phyloP scores from a whole-genome alignment of 2,888 invertebrate genomes.

The Galerucella nymphaeae region DNA sequence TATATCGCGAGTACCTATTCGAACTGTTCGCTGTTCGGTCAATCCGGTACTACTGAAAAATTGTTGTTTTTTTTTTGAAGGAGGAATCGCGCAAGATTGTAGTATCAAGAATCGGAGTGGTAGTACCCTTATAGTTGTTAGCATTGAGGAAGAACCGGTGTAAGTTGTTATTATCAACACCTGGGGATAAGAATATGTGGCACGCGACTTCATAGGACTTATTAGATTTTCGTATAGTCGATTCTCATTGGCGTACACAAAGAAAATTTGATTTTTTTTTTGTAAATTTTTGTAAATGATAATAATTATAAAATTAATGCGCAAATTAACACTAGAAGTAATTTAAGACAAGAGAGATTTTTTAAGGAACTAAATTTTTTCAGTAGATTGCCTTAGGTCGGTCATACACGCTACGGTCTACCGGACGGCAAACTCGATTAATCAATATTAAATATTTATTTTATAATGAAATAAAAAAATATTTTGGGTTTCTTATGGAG shows the following conservation, averaged over 20 bases:
- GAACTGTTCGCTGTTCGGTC: conserved; percentile 23
- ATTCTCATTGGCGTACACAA: neutral
- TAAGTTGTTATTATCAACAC: conserved; percentile 25
- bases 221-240: neutral
- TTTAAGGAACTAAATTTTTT: too few species aligned
- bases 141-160: conserved; percentile 25
- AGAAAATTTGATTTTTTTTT: neutral
- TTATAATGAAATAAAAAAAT: neutral
- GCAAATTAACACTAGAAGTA: too few species aligned
- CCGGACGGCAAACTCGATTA: too few species aligned
- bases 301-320: too few species aligned
- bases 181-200: conserved; percentile 35
- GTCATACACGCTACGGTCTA: too few species aligned
- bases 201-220: conserved; percentile 31
- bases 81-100: conserved; percentile 22
- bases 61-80: conserved; percentile 8
- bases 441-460: too few species aligned
- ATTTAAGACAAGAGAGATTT: too few species aligned
- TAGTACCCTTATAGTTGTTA: conserved; percentile 32
- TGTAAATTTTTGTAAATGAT: too few species aligned
- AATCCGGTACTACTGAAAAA: conserved; percentile 30
- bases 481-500: neutral
- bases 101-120: conserved; percentile 15
- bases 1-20: conserved; percentile 21
- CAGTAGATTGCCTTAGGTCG: too few species aligned